A percentile compares a stretch with the other conserved stretches of the same genome.
phyloP scores from a whole-genome alignment of 1,140 invertebrate genomes.

The Magallana ariakensis region DNA sequence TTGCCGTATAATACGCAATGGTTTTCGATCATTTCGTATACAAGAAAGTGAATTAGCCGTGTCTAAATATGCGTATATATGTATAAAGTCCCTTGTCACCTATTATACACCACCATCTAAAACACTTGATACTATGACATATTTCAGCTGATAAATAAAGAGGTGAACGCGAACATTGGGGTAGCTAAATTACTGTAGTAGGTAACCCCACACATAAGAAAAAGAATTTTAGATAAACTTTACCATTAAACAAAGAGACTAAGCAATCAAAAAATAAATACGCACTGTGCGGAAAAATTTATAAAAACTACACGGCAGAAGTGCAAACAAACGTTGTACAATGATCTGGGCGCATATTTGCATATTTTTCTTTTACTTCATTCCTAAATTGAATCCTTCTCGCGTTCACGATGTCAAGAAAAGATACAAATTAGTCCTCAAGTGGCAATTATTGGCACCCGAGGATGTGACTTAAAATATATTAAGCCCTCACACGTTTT shows the following conservation, averaged over 20 bases:
- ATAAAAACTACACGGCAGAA: background rate
- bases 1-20: background rate
- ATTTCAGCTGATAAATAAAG: conserved; percentile 3
- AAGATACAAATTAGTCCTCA: conserved; percentile 31
- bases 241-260: background rate
- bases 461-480: conserved; percentile 34
- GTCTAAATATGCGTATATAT: conserved; percentile 24
- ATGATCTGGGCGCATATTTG: background rate
- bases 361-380: background rate
- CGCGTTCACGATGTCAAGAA: background rate
- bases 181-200: too few species aligned
- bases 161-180: background rate
- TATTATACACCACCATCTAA: background rate
- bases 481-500: conserved; percentile 26
- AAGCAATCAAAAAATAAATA: conserved; percentile 27
- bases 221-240: background rate
- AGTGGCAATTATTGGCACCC: conserved; percentile 26
- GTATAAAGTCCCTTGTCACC: background rate
- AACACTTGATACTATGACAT: conserved; percentile 5
- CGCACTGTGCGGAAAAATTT: background rate
- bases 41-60: conserved; percentile 29
- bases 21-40: conserved; percentile 12
- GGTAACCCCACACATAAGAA: background rate
- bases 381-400: background rate
- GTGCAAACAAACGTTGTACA: background rate